Base-by-base conservation (phyloP, 1,140 invertebrate genomes). In the Idris sp. region DNA sequence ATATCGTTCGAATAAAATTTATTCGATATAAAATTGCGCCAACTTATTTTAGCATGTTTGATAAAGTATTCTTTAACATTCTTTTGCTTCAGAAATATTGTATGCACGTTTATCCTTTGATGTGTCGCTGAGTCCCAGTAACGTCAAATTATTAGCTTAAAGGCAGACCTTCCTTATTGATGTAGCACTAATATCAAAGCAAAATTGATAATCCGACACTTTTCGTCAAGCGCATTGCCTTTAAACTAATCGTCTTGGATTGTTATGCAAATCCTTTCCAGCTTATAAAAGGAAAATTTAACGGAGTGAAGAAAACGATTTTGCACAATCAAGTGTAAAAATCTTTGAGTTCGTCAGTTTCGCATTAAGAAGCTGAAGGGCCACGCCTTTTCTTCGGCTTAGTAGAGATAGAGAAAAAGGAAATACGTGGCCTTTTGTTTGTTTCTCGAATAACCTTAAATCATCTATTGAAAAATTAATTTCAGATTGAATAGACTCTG, bases 251-350 rank as follows among this genome's bases (percentile, higher is more conserved):
- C 48, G 40, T 15, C 40, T 64, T 44, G 33, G 46, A 9, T 64
- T 11, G 26, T 41, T 43, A 35, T 9, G 48, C 25, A 26, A 38
- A 44, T 43, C 38, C n/a, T n/a, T 62, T 35, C 31, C 18, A 18
- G 35, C 31, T 51, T 51, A n/a, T n/a, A 8, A 9, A 28, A 6
- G 5, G 25, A 41, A 19, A 56, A 31, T 38, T 3, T 2, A 61
- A 6, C 6, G 14, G 30, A 13, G 35, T 2, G 13, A 38, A 8
- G 18, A 36, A 28, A 64, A 31, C 14, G 46, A 38, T 19, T 51
- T 30, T 49, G 58, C n/a, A 49, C 28, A 46, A 51, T 62, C 58
- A 16, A 28, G 35, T 49, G 58, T 41, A 36, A 62, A 51, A 46
- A 62, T 18, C 11, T 4, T 15, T 11, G 13, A 51, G 4, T 36